Percentiles rank a stretch among this genome's conserved stretches.
Evolutionary conservation across 2,888 invertebrate species (phyloP).

Genomic region (Aleiodes leptofemur): DNA sequence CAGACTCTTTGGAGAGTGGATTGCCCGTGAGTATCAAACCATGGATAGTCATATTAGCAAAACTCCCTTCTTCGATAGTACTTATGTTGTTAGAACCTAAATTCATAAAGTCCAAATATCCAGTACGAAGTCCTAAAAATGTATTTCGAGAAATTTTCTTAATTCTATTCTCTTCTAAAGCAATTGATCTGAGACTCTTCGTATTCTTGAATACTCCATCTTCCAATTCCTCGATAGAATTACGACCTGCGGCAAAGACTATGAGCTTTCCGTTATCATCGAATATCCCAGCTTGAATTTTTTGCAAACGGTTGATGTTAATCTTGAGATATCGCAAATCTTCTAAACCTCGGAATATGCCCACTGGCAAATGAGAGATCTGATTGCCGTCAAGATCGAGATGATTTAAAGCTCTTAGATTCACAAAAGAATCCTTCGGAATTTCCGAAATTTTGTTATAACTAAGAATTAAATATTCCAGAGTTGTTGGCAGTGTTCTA

Average conservation of each 20-base stretch:
- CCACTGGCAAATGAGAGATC: constrained; percentile 29
- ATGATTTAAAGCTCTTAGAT: constrained; percentile 47
- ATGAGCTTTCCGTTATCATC: constrained; percentile 53
- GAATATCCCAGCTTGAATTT: constrained; percentile 48
- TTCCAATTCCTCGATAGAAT: constrained; percentile 60
- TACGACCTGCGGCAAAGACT: constrained; percentile 54
- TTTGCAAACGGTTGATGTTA: constrained; percentile 46
- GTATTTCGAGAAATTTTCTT: constrained; percentile 6
- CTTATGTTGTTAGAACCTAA: no score
- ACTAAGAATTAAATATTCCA: constrained; percentile 54
- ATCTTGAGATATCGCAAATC: constrained; percentile 51
- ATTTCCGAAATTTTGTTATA: constrained; percentile 57
- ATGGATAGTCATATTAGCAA: no score
- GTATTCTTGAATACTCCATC: constrained; percentile 72
- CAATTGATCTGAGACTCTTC: constrained; percentile 72
- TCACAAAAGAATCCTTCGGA: constrained; percentile 52
- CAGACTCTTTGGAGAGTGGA: no score
- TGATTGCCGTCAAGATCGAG: constrained; percentile 36
- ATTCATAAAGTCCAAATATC: no score
- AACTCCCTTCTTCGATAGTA: no score
- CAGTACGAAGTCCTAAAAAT: constrained; percentile 3
- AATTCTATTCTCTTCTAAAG: constrained; percentile 74
- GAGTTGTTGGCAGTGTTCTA: constrained; percentile 56
- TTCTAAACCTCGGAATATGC: constrained; percentile 47
- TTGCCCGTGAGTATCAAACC: no score